Evolutionary conservation across 1,140 invertebrate species (phyloP), one percentile per base, ranked within the genome.

Genomic region (Nebria ingens): DNA sequence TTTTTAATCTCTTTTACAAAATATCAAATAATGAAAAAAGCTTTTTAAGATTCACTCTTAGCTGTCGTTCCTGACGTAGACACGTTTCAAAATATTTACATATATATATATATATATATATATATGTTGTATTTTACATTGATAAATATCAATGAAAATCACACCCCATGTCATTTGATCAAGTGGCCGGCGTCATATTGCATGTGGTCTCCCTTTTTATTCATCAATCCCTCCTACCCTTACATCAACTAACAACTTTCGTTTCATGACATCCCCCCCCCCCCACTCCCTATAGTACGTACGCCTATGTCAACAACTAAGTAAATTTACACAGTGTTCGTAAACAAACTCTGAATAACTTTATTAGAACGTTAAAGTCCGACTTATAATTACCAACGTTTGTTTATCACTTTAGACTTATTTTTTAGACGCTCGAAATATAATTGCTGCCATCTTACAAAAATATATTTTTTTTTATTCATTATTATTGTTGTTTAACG

Each of bases 371-470:
- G 40, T 12, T 45, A 45, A 45, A 17, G 40, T 17, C 17, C 40
- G 40, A 45, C 40, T 45, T 45, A 29, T 29, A 45, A 45, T 45
- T 45, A 45, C 40, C 15, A 29, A 6, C 13, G 25, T 29, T 29
- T 29, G 13, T 29, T 29, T 29, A 29, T 29, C 4, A 29, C 13
- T 29, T 29, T 29, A 29, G 13, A 29, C 25, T n/a, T n/a, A n/a
- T n/a, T n/a, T n/a, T n/a, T n/a, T n/a, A n/a, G n/a, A n/a, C n/a
- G n/a, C n/a, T n/a, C n/a, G n/a, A n/a, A n/a, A n/a, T n/a, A n/a
- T n/a, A n/a, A n/a, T n/a, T n/a, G n/a, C n/a, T n/a, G n/a, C n/a
- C n/a, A n/a, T n/a, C n/a, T n/a, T n/a, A n/a, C n/a, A n/a, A n/a
- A n/a, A n/a, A n/a, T n/a, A n/a, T n/a, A n/a, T n/a, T n/a, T n/a